Base-by-base conservation (phyloP, 2,113 vertebrate genomes). In the Illadopsis cleaveri region DNA sequence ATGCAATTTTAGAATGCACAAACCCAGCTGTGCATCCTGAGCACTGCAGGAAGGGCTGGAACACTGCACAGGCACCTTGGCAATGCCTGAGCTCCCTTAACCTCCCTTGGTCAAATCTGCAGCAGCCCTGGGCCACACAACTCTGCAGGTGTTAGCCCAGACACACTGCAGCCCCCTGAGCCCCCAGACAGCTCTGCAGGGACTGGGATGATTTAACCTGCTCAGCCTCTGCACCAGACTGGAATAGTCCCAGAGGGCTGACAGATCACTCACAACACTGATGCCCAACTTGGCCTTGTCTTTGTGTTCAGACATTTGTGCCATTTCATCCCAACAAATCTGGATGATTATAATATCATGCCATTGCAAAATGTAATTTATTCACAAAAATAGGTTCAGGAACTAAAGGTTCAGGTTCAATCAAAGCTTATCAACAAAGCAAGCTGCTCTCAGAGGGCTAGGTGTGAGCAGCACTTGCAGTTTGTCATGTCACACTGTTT, bases 401-500 rank as follows among this genome's bases (percentile, higher is more conserved):
- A 73, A 73, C 28, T 51, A 60, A 69, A 51, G 58, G 51, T 72
- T 86, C 79, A 65, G 45, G 89, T 87, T 89, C 80, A 57, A 21
- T 28, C 61, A 56, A 50, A 31, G 65, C 57, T 94, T 56, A 96
- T 92, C 95, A 89, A 51, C 82, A 94, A 83, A 82, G 89, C 9
- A 72, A 77, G 83, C 92, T 94, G 95, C 90, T 86, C 90, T 76
- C 45, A 6, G 62, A 47, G 69, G 66, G 76, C 75, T 79, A 91
- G 56, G 68, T 56, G 72, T 94, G 81, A 60, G 48, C 42, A 60
- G 65, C 35, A 10, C 87, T 91, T 19, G 81, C 77, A 70, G 87
- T 96, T 94, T 88, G 53, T 84, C 93, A 90, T 82, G 77, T 88
- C 90, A 75, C 78, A 91, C 56, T 92, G 90, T 93, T 97, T 97